Conservation (phyloP, 2,888 invertebrate genomes). For the Caenorhabditis imperialis region DNA sequence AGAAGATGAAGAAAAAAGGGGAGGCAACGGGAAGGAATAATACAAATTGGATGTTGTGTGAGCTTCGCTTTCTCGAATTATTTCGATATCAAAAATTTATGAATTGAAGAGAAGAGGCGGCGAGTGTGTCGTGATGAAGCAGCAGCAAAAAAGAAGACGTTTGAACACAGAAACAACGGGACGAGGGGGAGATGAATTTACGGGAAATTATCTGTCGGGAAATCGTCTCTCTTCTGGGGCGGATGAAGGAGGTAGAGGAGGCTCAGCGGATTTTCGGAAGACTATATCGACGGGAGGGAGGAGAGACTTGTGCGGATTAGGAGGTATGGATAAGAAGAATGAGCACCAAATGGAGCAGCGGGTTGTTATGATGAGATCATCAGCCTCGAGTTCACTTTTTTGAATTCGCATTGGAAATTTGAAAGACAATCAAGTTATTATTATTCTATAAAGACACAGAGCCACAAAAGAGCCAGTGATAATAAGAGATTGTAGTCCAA, state of each 20-base stretch:
- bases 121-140: too few relatives aligned
- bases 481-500: too few relatives aligned
- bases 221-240: conserved; percentile 1
- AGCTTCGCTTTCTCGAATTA: conserved; percentile 42
- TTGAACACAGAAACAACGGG: too few relatives aligned
- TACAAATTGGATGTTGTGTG: conserved; percentile 46
- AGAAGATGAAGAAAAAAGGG: neutral
- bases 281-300: neutral
- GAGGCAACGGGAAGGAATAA: conserved; percentile 18
- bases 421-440: too few relatives aligned
- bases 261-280: conserved; percentile 2
- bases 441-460: too few relatives aligned
- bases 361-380: too few relatives aligned
- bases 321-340: conserved; percentile 30
- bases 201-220: conserved; percentile 30
- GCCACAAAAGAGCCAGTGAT: too few relatives aligned
- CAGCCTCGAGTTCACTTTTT: too few relatives aligned
- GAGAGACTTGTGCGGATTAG: conserved; percentile 23
- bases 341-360: too few relatives aligned
- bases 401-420: too few relatives aligned
- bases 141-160: conserved; percentile 20
- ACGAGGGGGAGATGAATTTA: conserved; percentile 12
- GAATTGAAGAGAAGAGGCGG: conserved; percentile 31
- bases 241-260: neutral
- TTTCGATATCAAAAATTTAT: conserved; percentile 51